Conservation (phyloP, 2,888 invertebrate species). For the Sesamia inferens region DNA sequence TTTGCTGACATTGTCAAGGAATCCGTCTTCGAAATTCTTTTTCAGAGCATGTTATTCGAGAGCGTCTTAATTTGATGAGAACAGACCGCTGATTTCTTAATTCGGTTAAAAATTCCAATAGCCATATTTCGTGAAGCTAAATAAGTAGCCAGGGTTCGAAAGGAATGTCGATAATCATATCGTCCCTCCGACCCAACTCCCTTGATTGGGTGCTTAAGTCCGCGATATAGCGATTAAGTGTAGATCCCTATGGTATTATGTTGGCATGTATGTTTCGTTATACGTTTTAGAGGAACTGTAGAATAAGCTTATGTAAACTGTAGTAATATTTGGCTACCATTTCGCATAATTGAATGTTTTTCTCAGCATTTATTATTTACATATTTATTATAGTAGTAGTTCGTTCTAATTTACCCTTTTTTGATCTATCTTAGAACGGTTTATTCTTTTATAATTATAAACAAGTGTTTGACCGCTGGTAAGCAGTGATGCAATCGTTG, state of each 20-base stretch:
- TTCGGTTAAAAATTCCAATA: constrained; percentile 17
- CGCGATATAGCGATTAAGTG: constrained; percentile 62
- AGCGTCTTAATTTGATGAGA: background rate
- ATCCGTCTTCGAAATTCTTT: background rate
- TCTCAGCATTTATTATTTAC: too few relatives aligned
- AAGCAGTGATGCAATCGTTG: too few relatives aligned
- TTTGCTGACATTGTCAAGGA: too few relatives aligned
- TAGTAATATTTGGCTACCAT: background rate
- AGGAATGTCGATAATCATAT: constrained; percentile 58
- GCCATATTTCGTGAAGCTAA: constrained; percentile 9
- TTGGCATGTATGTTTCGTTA: constrained; percentile 20
- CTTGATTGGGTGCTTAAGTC: constrained; percentile 66
- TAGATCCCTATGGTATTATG: constrained; percentile 50
- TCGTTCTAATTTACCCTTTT: too few relatives aligned
- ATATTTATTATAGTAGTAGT: too few relatives aligned
- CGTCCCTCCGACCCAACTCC: constrained; percentile 55
- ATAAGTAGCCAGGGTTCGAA: constrained; percentile 10
- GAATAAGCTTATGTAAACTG: background rate
- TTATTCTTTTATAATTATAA: too few relatives aligned
- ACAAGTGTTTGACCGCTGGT: too few relatives aligned
- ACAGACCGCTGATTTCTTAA: background rate
- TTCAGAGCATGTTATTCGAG: too few relatives aligned
- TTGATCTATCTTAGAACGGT: too few relatives aligned
- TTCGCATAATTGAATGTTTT: background rate
- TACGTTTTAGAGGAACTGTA: constrained; percentile 2